Conservation (phyloP, 2,888 invertebrate genomes). For the Tenthredo scrophulariae region DNA sequence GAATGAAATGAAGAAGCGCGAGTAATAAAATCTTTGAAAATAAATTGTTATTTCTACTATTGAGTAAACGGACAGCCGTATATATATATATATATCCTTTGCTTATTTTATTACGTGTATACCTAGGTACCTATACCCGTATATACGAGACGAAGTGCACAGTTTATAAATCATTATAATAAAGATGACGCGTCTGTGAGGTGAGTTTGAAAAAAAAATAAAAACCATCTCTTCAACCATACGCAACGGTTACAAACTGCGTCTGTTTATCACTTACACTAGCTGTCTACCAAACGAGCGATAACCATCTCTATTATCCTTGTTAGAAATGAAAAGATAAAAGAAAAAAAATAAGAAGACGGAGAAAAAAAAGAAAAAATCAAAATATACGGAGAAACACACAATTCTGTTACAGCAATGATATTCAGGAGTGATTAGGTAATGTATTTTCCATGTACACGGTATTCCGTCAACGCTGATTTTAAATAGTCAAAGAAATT, state of each 20-base stretch:
- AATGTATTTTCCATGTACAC: neutral
- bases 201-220: neutral
- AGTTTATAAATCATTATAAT: constrained; percentile 42
- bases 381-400: neutral
- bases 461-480: constrained; percentile 1
- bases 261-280: constrained; percentile 37
- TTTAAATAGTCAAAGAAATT: constrained; percentile 6
- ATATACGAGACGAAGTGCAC: neutral
- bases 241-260: constrained; percentile 34
- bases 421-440: neutral
- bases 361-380: neutral
- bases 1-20: neutral
- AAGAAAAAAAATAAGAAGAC: neutral
- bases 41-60: neutral
- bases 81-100: neutral
- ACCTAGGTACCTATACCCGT: neutral
- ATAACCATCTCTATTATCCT: constrained; percentile 43
- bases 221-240: neutral
- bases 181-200: constrained; percentile 34
- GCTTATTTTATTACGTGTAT: constrained; percentile 20
- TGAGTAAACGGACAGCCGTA: neutral
- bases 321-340: neutral
- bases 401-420: neutral
- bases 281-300: constrained; percentile 14
- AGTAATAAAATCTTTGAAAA: neutral